phyloP scores from a whole-genome alignment of 2,888 invertebrate genomes.

The Eucera pruinosa region DNA sequence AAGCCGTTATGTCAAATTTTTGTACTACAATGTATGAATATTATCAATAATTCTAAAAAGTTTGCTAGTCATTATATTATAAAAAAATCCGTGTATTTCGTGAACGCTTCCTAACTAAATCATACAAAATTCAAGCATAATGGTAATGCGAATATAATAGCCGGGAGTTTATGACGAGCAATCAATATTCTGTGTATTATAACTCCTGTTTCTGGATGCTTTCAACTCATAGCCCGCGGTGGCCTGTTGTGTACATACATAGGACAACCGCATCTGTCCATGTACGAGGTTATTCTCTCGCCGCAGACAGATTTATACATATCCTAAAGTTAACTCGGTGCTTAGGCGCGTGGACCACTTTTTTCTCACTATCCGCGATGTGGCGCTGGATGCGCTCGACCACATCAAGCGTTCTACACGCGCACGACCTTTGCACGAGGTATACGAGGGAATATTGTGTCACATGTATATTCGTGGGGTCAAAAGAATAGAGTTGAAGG shows the following conservation, averaged over 20 bases:
- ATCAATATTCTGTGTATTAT: too few relatives aligned
- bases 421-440: conserved; percentile 10
- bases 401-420: conserved; percentile 34
- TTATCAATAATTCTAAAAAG: too few relatives aligned
- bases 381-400: conserved; percentile 49
- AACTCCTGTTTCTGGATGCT: too few relatives aligned
- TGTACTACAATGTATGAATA: too few relatives aligned
- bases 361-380: conserved; percentile 64
- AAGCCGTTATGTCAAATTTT: too few relatives aligned
- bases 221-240: too few relatives aligned
- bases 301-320: conserved; percentile 15
- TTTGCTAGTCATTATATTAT: too few relatives aligned
- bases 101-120: too few relatives aligned
- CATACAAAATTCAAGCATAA: too few relatives aligned
- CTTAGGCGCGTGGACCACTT: conserved; percentile 41
- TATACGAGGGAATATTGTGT: neutral
- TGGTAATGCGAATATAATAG: too few relatives aligned
- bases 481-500: neutral
- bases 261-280: neutral
- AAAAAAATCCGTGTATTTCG: too few relatives aligned
- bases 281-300: neutral
- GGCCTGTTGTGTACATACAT: neutral
- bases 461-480: neutral
- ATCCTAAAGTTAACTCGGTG: conserved; percentile 19
- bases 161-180: too few relatives aligned